Conservation (phyloP, 2,888 invertebrate species). For the Camponotus fellah region DNA sequence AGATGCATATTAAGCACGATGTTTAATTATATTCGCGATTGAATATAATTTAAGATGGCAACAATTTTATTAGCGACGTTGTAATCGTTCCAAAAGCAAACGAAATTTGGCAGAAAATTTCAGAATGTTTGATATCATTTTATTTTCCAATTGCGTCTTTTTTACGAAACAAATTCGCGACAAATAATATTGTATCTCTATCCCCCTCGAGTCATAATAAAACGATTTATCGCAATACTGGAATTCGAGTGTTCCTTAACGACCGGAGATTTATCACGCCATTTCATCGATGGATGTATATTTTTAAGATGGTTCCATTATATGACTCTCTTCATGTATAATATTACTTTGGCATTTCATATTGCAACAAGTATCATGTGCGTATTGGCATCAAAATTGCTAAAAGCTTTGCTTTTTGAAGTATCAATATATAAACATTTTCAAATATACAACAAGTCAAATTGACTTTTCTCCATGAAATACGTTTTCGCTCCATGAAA, state of each 20-base stretch:
- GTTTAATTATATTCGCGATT: not conserved
- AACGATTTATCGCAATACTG: conserved; percentile 71
- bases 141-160: conserved; percentile 14
- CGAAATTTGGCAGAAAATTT: not conserved
- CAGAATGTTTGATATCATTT: conserved; percentile 2
- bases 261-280: conserved; percentile 78
- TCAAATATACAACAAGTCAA: conserved; percentile 16
- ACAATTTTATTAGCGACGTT: not conserved
- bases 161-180: conserved; percentile 34
- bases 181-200: conserved; percentile 72
- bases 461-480: conserved; percentile 28
- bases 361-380: conserved; percentile 59
- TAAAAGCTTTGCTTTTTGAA: conserved; percentile 25
- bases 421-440: conserved; percentile 42
- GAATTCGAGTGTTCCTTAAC: conserved; percentile 72
- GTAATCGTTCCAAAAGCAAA: not conserved
- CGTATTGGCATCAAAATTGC: conserved; percentile 46
- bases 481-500: conserved; percentile 7
- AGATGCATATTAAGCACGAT: not conserved
- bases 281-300: conserved; percentile 75
- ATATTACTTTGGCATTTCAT: conserved; percentile 77
- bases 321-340: conserved; percentile 65
- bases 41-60: conserved; percentile 3
- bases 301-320: conserved; percentile 76
- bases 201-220: conserved; percentile 71